Base-by-base conservation (phyloP, 2,113 vertebrate genomes). In the Morphnarchus princeps region DNA sequence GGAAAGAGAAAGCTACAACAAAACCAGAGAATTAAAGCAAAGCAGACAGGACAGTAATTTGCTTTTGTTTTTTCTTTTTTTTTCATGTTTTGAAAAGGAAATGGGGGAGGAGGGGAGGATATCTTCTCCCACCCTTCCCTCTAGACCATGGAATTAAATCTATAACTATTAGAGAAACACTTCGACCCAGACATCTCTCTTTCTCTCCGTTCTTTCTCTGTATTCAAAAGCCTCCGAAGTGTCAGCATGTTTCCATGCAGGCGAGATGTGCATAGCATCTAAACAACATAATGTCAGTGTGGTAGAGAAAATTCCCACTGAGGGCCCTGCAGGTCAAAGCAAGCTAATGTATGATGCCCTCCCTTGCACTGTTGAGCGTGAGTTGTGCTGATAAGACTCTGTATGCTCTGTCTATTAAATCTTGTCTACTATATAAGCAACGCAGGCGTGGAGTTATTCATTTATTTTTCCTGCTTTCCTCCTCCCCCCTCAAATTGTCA, bases 181-280 rank as follows among this genome's bases (percentile, higher is more conserved):
- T 97, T 96, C 22, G 42, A 96, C 94, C 52, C 59, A 96, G 92
- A 95, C 95, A 70, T 94, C 83, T 92, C 79, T 95, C 76, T 97
- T 69, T 67, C 43, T 79, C 78, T 52, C 14, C 0, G 0, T 91
- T 96, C 55, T 93, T 96, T 90, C 83, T 98, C 90, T 85, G 76
- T 92, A 95, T 97, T 98, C 94, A 85, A 89, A 97, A 97, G 92
- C 94, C 91, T 96, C 90, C 87, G 34, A 70, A 93, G 93, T 87
- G 89, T 93, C 96, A 95, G 97, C 86, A 71, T 97, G 96, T 96
- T 97, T 97, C 97, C 94, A 90, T 45, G 89, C 94, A 89, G 87
- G 92, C 62, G 11, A 72, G 90, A 97, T 97, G 97, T 97, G 97
- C 95, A 6, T 70, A 82, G 97, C 97, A 97, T 98, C 94, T 93